A percentile compares a stretch with the other conserved stretches of the same genome.
Conservation (phyloP, 2,797 vertebrate species). For the Enteromius afrohamiltoni region DNA sequence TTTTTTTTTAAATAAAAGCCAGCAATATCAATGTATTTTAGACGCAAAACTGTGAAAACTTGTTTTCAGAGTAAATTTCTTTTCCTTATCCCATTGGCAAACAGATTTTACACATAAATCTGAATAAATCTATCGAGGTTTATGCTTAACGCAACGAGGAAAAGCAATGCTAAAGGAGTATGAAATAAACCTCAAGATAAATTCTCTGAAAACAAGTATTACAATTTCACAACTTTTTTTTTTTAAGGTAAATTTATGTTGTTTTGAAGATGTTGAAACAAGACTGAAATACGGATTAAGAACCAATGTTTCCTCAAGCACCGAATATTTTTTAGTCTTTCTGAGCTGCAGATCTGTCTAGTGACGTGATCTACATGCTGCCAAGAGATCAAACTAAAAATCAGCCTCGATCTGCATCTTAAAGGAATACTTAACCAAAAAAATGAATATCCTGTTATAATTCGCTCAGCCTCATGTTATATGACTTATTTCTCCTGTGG, state of each 20-base stretch:
- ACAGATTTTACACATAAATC: not conserved
- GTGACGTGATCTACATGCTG: constrained; percentile 2
- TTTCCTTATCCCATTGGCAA: not conserved
- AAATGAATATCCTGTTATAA: not conserved
- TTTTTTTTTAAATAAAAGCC: not conserved
- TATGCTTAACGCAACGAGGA: not conserved
- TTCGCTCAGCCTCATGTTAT: not conserved
- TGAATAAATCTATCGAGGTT: not conserved
- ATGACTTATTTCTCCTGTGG: not conserved
- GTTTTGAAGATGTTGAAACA: not conserved
- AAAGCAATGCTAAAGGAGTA: not conserved
- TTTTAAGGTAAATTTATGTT: not conserved
- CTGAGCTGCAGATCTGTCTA: constrained; percentile 62
- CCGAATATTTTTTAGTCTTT: constrained; percentile 55
- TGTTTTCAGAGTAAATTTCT: not conserved
- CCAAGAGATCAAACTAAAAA: constrained; percentile 4
- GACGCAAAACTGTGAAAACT: not conserved
- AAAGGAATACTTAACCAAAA: not conserved
- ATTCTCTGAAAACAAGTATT: constrained; percentile 14
- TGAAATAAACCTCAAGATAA: not conserved
- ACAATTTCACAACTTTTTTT: not conserved
- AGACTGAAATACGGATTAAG: constrained; percentile 10
- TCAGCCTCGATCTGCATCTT: not conserved
- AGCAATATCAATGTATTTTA: constrained; percentile 1
- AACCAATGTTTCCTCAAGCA: constrained; percentile 64